Evolutionary conservation across 2,797 vertebrate species (phyloP).

Genomic region (Cottoperca gobio): DNA sequence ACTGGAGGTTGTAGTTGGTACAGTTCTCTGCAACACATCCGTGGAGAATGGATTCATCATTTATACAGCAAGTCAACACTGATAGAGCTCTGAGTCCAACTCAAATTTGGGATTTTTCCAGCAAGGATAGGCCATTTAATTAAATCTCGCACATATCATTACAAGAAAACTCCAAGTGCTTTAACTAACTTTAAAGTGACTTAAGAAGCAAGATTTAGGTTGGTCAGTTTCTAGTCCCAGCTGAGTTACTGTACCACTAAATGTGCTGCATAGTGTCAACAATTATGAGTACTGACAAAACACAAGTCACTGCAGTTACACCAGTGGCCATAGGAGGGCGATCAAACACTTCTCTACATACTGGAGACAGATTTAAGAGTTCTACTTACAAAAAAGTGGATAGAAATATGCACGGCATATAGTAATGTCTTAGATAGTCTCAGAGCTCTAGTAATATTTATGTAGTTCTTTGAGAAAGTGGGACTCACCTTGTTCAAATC

Average conservation of each 20-base stretch:
- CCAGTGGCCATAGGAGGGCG: slow-evolving; percentile 25
- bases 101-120: not conserved
- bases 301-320: not conserved
- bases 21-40: slow-evolving; percentile 69
- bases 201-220: too few species aligned
- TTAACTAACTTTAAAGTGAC: not conserved
- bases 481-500: slow-evolving; percentile 42
- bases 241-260: not conserved
- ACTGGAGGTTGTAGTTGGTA: slow-evolving; percentile 41
- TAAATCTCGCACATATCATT: too few species aligned
- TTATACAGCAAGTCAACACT: not conserved
- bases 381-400: not conserved
- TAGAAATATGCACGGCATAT: rapidly evolving
- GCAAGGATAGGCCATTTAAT: too few species aligned
- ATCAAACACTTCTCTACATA: not conserved
- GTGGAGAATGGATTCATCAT: not conserved
- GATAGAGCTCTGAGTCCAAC: not conserved
- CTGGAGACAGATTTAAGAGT: not conserved
- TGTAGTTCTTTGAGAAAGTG: not conserved
- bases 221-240: not conserved
- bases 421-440: not conserved
- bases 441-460: not conserved
- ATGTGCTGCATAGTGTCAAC: not conserved
- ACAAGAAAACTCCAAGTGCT: not conserved
- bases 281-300: not conserved